Percentiles rank a stretch among this genome's conserved stretches.
phyloP scores from a whole-genome alignment of 2,888 invertebrate genomes.

The Abrostola tripartita region DNA sequence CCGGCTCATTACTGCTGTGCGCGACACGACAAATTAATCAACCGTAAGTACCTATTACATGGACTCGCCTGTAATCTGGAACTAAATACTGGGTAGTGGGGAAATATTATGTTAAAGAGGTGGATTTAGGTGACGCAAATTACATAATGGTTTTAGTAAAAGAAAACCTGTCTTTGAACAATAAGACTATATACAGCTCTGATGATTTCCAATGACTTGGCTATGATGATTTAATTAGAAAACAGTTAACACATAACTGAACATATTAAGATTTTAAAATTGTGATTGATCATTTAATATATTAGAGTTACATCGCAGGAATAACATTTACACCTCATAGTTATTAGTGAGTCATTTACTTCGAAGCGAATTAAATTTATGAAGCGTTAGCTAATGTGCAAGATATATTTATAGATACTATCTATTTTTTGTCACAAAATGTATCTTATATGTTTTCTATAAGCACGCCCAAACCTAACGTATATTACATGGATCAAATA shows the following conservation, averaged over 20 bases:
- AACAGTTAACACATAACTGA: too few species aligned
- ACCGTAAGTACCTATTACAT: constrained; percentile 9
- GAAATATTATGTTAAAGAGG: neutral
- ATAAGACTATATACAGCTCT: too few species aligned
- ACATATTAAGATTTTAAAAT: too few species aligned
- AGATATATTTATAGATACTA: too few species aligned
- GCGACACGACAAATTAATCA: constrained; percentile 23
- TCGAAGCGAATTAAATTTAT: too few species aligned
- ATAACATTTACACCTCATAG: too few species aligned
- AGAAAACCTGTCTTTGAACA: neutral
- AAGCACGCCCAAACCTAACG: neutral
- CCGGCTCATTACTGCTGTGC: constrained; percentile 5
- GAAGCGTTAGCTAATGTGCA: too few species aligned
- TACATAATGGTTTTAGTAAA: neutral
- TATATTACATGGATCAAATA: constrained; percentile 18
- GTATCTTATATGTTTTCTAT: neutral
- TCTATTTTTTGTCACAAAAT: neutral
- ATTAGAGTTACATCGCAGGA: too few species aligned
- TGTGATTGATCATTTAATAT: too few species aligned
- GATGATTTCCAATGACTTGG: too few species aligned
- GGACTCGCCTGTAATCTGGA: neutral
- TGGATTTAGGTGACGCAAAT: neutral
- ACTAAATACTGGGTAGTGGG: neutral
- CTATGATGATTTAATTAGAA: too few species aligned
- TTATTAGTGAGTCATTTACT: too few species aligned